Base-by-base conservation (phyloP, 2,888 invertebrate genomes). In the Cylloceria caligata region DNA sequence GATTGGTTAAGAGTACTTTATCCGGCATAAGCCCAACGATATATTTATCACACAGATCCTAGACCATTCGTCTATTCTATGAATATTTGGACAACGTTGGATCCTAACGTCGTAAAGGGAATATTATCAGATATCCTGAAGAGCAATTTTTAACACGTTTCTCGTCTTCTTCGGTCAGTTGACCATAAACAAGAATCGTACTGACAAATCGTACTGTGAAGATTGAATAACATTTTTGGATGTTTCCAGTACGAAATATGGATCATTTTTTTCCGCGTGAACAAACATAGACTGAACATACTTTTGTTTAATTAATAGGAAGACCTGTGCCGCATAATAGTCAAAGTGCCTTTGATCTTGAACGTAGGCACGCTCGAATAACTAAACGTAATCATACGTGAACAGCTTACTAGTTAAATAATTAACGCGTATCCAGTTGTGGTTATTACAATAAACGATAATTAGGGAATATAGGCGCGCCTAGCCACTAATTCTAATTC, bases 381-480 rank as follows among this genome's bases (percentile, higher is more conserved):
- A n/a, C 49, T 7, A n/a, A 57, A 34, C 11, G 60, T 24, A 68
- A 62, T 36, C 60, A 67, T 55, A 49, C 65, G 57, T 34, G 55
- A 69, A 65, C 77, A 55, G 64, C 73, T 64, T 52, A 24, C 21
- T 6, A 16, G 24, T 34, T 13, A 19, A 47, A 52, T 69, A 45
- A 73, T 81, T 77, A 57, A 69, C 60, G 52, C 64, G 52, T 39
- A 16, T 67, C 30, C 45, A n/a, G 0, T 39, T 16, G 36, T 64
- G 68, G 78, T 77, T 69, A 72, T 57, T 65, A 69, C 45, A 64
- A 74, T 77, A 73, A 81, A 69, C 68, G 77, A 57, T 77, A 74
- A 77, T 77, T 19, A 49, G 19, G 42, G 42, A 68, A 60, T 81
- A 27, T 57, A 60, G 60, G 71, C 67, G 42, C 52, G 34, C 24